A percentile compares a stretch with the other conserved stretches of the same genome.
phyloP scores from a whole-genome alignment of 1,140 invertebrate species.

The Apis dorsata region DNA sequence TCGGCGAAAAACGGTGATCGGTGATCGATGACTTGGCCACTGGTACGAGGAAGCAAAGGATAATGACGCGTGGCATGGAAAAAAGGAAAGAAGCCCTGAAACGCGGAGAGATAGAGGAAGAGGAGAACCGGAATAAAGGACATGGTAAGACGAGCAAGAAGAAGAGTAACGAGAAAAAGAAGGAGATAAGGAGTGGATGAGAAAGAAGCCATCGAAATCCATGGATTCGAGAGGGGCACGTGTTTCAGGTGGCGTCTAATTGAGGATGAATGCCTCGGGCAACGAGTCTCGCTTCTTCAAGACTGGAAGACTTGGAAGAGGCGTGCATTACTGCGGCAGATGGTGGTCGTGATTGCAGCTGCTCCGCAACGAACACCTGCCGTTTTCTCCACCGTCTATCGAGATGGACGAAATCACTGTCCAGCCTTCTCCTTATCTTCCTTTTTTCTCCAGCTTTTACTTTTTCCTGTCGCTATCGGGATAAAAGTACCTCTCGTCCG shows the following conservation, averaged over 20 bases:
- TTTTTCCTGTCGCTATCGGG: neutral
- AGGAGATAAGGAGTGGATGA: slow-evolving; percentile 16
- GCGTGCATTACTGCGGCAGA: slow-evolving; percentile 67
- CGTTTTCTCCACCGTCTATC: slow-evolving; percentile 58
- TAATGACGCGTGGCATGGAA: slow-evolving; percentile 29
- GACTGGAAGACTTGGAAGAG: slow-evolving; percentile 50
- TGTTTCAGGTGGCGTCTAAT: slow-evolving; percentile 70
- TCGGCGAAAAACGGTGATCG: slow-evolving; percentile 51
- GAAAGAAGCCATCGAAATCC: slow-evolving; percentile 53
- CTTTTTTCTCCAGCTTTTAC: neutral
- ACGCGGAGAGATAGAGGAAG: neutral
- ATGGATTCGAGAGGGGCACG: slow-evolving; percentile 63
- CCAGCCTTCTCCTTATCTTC: slow-evolving; percentile 27
- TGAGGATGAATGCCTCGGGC: slow-evolving; percentile 50
- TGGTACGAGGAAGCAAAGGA: slow-evolving; percentile 32
- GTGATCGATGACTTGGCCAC: slow-evolving; percentile 33
- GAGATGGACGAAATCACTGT: slow-evolving; percentile 65
- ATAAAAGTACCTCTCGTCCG: neutral
- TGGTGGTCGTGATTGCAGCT: slow-evolving; percentile 73
- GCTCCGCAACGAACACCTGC: slow-evolving; percentile 68
- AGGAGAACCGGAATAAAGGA: neutral
- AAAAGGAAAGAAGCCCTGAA: slow-evolving; percentile 31
- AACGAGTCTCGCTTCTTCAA: slow-evolving; percentile 48
- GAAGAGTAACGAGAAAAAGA: neutral
- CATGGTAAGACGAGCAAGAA: neutral